Base-by-base conservation (phyloP, 2,888 invertebrate genomes). In the Chymomyza amoena region DNA sequence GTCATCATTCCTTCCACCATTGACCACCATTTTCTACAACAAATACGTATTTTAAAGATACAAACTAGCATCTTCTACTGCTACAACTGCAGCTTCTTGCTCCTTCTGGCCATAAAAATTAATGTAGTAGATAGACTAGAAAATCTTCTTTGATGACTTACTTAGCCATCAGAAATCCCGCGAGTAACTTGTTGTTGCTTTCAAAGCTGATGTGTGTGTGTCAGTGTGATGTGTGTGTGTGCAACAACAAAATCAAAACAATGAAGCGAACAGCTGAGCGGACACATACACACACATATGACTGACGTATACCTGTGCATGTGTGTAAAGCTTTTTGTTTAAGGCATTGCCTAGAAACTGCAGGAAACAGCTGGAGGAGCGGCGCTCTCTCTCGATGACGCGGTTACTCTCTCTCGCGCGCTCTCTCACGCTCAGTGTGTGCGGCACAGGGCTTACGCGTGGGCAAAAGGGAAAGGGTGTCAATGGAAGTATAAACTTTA, bases 401-500 rank as follows among this genome's bases (percentile, higher is more conserved):
- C 60, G 32, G 9, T n/a, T 13, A 15, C 32, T 28, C 36, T 60
- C 13, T 32, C 39, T 45, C 13, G 4, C 39, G 1, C 39, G 6
- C 39, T 1, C 39, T 10, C 39, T 45, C 39, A 4, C 39, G 10
- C 39, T 45, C 39, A 10, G 9, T 0, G 13, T 13, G 0, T 1
- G 4, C 39, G 67, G 57, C 62, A 62, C 61, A 76, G 45, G 66
- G 68, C 54, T 20, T 64, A 59, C 70, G 52, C 15, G 18, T 20
- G 50, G 61, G 20, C 7, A 25, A 66, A 63, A 65, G 83, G 75
- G 68, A 84, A 81, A 84, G 82, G 80, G 84, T 89, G 89, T 88
- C 87, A 88, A 81, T 88, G 87, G 89, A 88, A 87, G 72, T 75
- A 67, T 60, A 61, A 39, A 70, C 77, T 84, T 81, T 82, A 79